Conservation (phyloP, 92 coral and sea anemone species). For the Muricea muricata region DNA sequence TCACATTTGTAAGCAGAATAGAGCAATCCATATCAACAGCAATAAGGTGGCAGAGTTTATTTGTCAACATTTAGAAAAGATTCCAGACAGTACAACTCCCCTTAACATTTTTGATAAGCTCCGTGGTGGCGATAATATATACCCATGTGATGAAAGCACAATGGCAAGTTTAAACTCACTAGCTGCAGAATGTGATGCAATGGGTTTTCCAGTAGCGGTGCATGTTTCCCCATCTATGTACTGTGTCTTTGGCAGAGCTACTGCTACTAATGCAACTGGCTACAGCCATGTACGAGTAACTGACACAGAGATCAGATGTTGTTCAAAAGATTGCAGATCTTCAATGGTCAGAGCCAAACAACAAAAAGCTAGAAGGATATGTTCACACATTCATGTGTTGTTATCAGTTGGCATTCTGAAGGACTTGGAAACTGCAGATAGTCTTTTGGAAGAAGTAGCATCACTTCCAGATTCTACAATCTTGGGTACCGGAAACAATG, state of each 20-base stretch:
- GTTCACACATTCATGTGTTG: neutral
- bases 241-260: slow-evolving; percentile 41
- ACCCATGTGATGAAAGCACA: slow-evolving; percentile 38
- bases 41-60: slow-evolving; percentile 9
- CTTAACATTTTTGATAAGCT: neutral
- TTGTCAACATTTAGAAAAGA: slow-evolving; percentile 34
- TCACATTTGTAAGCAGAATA: neutral
- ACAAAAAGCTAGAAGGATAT: neutral
- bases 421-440: neutral
- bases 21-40: slow-evolving; percentile 33
- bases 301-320: neutral
- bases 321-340: slow-evolving; percentile 39
- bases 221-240: slow-evolving; percentile 45
- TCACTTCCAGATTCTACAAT: neutral
- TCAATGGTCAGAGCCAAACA: neutral
- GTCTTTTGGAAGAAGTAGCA: neutral
- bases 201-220: slow-evolving; percentile 32
- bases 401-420: neutral
- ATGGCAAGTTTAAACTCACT: neutral
- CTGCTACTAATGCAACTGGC: slow-evolving; percentile 39
- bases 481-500: neutral
- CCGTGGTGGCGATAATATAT: neutral
- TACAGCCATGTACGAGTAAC: slow-evolving; percentile 46
- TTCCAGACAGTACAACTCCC: slow-evolving; percentile 4
- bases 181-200: neutral